phyloP scores from a whole-genome alignment of 2,113 vertebrate species.

The Pygoscelis antarcticus region DNA sequence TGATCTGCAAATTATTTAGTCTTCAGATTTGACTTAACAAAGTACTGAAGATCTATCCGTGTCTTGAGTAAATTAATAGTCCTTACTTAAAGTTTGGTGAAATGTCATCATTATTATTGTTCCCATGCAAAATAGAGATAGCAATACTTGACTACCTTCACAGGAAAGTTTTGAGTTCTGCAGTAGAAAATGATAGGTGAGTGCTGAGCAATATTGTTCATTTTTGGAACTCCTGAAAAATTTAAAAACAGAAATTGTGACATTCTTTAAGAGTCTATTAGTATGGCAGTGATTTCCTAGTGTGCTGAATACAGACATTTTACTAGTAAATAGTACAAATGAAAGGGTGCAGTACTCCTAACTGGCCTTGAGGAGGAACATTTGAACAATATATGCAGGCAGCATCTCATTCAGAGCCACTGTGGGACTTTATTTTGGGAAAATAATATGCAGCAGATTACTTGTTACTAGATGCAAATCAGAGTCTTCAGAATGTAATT shows the following conservation, averaged over 20 bases:
- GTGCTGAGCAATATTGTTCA: neutral
- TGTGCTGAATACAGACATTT: neutral
- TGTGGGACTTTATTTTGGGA: neutral
- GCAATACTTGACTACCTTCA: neutral
- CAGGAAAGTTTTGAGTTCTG: neutral
- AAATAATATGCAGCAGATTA: neutral
- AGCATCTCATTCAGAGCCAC: neutral
- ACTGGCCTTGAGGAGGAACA: constrained; percentile 43
- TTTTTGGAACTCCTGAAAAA: neutral
- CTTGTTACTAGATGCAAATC: neutral
- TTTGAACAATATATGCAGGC: neutral
- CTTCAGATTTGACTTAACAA: neutral
- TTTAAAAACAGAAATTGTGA: neutral
- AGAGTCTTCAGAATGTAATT: neutral
- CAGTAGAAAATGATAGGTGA: rapidly evolving
- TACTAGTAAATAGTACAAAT: neutral
- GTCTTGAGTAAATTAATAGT: neutral
- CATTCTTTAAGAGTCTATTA: neutral
- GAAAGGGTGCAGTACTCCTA: constrained; percentile 25
- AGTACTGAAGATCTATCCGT: neutral
- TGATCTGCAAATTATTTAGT: neutral
- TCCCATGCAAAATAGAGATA: neutral
- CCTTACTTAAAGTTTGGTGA: neutral
- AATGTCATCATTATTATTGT: neutral
- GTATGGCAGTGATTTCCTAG: neutral